Base-by-base conservation (phyloP, 2,888 invertebrate species). In the Caenorhabditis becei region DNA sequence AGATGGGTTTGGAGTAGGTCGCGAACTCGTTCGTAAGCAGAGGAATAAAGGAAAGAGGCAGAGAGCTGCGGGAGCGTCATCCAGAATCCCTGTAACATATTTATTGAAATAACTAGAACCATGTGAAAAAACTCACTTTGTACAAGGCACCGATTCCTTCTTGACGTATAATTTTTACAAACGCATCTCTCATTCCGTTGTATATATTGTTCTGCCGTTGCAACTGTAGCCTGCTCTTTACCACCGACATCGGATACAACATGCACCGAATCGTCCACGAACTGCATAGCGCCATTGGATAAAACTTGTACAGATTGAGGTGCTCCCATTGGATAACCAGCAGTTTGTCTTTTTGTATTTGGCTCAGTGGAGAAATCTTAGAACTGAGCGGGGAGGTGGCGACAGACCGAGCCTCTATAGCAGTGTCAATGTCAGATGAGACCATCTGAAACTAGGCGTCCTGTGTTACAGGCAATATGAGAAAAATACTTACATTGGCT, bases 311-410 rank as follows among this genome's bases (percentile, higher is more conserved):
- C 20, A 90, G 82, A 65, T 90, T 85, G 61, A 90, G 77, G 62
- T 90, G 90, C 51, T 89, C 87, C 90, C 90, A 90, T 85, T 90
- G 88, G 23, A 90, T 89, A 20, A 90, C 86, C 56, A 86, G 83
- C 35, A 90, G 71, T 63, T 86, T 84, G 18, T 83, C 82, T 44
- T 80, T 80, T 28, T 80, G 74, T 14, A 67, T 58, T 54, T 75
- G 58, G 2, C 26, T 51, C 20, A 78, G 20, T 7, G 78, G 72
- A 7, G 49, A 58, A 10, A 70, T 28, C 54, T 74, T 75, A 3
- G 74, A 56, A 35, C 41, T 65, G 1, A 80, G 44, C 18, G 80
- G 75, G 1, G 70, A 65, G 1, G 80, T 80, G 24, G 80, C 62
- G 16, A 80, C 26, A 3, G 74, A 74, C 35, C 80, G 67, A 5